Base-by-base conservation (phyloP, 2,888 invertebrate species). In the Lepidochrysops patricia region DNA sequence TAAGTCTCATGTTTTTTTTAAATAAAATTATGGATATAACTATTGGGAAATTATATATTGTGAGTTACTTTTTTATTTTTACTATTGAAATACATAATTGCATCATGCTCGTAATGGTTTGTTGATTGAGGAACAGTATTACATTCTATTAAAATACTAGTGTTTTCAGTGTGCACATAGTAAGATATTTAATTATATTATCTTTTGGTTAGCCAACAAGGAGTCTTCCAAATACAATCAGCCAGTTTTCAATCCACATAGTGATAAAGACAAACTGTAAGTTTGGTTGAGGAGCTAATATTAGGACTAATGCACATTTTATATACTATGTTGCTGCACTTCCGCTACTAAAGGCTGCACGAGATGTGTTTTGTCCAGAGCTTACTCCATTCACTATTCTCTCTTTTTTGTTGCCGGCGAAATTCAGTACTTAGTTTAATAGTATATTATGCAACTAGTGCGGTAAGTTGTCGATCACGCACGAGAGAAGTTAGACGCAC, bases 221-320 rank as follows among this genome's bases (percentile, higher is more conserved):
- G 76, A 76, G 79, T 78, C 80, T 76, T 75, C 80, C 74, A 74
- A 74, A 68, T 75, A 60, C 67, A 67, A 68, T 71, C 64, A 75
- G 69, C 68, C 67, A 66, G 67, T 77, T 63, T 77, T 72, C 72
- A 73, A 76, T 61, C 60, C 72, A 57, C 76, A 73, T 62, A 70
- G 67, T 58, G 75, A 77, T 70, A 79, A 74, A 70, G 76, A 85
- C 74, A 84, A 85, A 75, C 74, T 85, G 87, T 87, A 81, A 87
- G 87, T 86, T 66, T 62, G 63, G 61, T 60, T 58, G 57, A 61
- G 62, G 58, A 58, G 57, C 19, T 54, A 54, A 32, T 19, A 54
- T 12, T 19, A 32, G 54, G 54, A 19, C 54, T 32, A 54, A 15
- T 50, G 32, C 43, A 26, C 57, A n/a, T 29, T n/a, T n/a, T 29